These are phyloP conservation scores for Ceratoteleas bidentatus DNA, from an alignment of 1,140 invertebrate species.

Conservation along the genomic window DNA sequence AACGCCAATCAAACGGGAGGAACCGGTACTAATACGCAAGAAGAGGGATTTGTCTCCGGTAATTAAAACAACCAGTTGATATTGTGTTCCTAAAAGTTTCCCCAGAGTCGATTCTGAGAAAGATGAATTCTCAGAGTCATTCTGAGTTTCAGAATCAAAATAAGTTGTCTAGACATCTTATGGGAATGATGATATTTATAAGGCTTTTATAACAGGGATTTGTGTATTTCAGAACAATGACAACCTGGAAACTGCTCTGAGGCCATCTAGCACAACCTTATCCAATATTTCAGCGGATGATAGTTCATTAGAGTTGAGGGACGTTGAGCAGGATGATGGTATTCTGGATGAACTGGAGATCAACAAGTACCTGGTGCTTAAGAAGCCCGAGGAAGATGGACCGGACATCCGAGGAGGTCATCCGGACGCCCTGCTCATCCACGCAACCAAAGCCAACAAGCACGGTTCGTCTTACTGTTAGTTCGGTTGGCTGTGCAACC, in stretches of 20 bases:
- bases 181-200: too few species aligned
- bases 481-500: constrained; percentile 49
- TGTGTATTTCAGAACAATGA: constrained; percentile 72
- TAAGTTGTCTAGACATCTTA: too few species aligned
- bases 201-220: too few species aligned
- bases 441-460: constrained; percentile 95
- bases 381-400: constrained; percentile 90
- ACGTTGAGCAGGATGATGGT: constrained; percentile 77
- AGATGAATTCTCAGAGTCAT: too few species aligned
- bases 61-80: too few species aligned
- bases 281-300: constrained; percentile 77
- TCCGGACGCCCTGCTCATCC: constrained; percentile 94
- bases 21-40: constrained; percentile 59
- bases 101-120: too few species aligned
- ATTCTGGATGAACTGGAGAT: constrained; percentile 91
- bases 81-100: too few species aligned
- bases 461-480: constrained; percentile 83
- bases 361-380: constrained; percentile 88
- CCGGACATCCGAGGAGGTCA: constrained; percentile 94
- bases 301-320: constrained; percentile 76
- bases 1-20: constrained; percentile 74
- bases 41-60: constrained; percentile 72
- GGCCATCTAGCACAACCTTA: constrained; percentile 75
- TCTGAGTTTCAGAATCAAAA: too few species aligned
- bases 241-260: constrained; percentile 71